Conservation (phyloP, 2,113 vertebrate genomes). For the Equus quagga region DNA sequence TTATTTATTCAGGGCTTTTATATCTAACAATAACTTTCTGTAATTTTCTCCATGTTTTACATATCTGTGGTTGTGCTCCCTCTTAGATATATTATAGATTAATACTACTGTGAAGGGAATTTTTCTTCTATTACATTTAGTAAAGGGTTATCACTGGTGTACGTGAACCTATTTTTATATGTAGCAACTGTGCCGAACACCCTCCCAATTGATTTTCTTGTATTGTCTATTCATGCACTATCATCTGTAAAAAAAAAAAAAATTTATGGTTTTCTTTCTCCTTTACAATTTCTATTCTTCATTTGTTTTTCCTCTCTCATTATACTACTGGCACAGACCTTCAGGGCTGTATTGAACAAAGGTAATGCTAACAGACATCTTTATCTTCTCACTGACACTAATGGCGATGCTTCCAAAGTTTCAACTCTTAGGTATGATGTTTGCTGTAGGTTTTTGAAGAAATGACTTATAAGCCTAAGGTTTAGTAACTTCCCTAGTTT, state of each 20-base stretch:
- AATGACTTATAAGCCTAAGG: background rate
- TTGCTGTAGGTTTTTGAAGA: background rate
- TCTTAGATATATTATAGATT: background rate
- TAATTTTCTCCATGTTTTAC: background rate
- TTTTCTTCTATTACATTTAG: background rate
- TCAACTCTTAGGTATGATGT: background rate
- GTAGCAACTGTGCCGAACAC: background rate
- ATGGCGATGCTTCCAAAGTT: background rate
- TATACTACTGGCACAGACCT: background rate
- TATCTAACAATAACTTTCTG: background rate
- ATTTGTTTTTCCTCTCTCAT: background rate
- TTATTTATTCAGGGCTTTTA: background rate
- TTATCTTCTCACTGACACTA: background rate
- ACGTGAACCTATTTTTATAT: background rate
- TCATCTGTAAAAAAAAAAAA: background rate
- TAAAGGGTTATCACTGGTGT: background rate
- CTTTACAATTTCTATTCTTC: background rate
- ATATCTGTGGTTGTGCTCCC: background rate
- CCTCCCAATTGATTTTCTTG: background rate
- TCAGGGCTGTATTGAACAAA: background rate
- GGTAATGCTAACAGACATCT: background rate
- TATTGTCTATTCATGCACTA: background rate
- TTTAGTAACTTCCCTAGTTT: background rate
- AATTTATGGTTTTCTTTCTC: background rate
- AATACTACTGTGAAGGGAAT: background rate